Evolutionary conservation across 2,888 invertebrate genomes (phyloP), one percentile per base, ranked within the genome.

Genomic region (Helleia helle): DNA sequence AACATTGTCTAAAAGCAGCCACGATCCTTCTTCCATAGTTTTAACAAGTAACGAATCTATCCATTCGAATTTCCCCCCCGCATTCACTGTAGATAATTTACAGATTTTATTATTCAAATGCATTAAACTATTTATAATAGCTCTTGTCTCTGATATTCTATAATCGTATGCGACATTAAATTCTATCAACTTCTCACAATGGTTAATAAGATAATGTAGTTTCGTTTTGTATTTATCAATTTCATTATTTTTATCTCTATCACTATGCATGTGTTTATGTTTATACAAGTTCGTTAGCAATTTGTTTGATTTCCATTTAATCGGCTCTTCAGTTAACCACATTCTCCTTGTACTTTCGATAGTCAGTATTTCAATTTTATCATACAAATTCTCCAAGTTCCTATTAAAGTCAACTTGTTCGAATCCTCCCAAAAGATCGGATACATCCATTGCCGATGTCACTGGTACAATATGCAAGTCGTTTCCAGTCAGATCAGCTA

Each of bases 381-480:
- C 87, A 39, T 87, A 86, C 14, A 92, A 66, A 51, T 89, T 90
- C 55, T 93, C 93, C 30, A 94, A 80, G 62, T 93, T 93, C 53
- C 91, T 85, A 48, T 88, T 89, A 55, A 90, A 89, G 62, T 92
- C 92, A 1, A 88, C 86, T 91, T 99, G 99, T 86, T 99, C 99
- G 75, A 98, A 99, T 48, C 97, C 96, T 38, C 99, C 99, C 1
- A 98, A 86, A 38, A 98, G 89, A 66, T 98, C 97, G 0, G 93
- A 94, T 0, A 97, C 95, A 62, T 98, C 98, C 91, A 96, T 97
- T 24, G 95, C 92, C 18, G 95, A 93, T 56, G 95, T 96, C 38
- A 97, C 92, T 7, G 93, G 89, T 43, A 98, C 79, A 0, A 92
- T 89, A 53, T 89, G 88, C 30, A 97, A 81, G 43, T 89, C 87